Percentiles rank a stretch among this genome's conserved stretches.
These are phyloP conservation scores for Thalassoma bifasciatum DNA, from an alignment of 2,113 vertebrate species.

Conservation along the genomic window DNA sequence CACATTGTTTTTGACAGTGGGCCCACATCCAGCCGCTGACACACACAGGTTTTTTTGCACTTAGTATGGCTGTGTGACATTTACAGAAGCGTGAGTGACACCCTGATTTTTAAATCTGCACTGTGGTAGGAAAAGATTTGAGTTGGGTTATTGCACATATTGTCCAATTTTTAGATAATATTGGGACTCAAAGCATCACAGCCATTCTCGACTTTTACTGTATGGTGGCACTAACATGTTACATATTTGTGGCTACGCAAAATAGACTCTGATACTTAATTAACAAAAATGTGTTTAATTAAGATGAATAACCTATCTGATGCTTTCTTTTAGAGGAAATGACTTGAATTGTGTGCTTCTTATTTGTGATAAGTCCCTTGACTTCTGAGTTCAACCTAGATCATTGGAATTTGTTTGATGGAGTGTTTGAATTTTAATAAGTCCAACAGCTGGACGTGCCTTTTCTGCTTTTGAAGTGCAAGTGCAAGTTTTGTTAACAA, in stretches of 20 bases:
- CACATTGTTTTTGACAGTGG: constrained; percentile 38
- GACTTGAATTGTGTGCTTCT: too few relatives aligned
- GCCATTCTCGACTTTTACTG: neutral
- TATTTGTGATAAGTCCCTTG: too few relatives aligned
- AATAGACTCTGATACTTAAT: too few relatives aligned
- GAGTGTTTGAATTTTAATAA: too few relatives aligned
- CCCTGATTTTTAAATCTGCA: constrained; percentile 5
- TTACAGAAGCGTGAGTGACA: constrained; percentile 24
- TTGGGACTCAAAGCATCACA: neutral
- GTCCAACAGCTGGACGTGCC: too few relatives aligned
- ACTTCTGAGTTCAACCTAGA: neutral
- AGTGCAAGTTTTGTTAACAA: too few relatives aligned
- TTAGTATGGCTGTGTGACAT: constrained; percentile 28
- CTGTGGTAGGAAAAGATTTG: neutral
- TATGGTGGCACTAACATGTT: neutral
- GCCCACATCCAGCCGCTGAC: constrained; percentile 22
- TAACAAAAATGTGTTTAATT: too few relatives aligned
- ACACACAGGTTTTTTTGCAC: constrained; percentile 23
- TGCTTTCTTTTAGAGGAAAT: too few relatives aligned
- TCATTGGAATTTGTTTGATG: neutral
- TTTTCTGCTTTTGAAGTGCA: too few relatives aligned
- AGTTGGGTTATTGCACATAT: neutral
- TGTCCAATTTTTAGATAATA: neutral
- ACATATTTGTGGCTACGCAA: neutral
- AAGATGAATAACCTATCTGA: too few relatives aligned